Conservation (phyloP, 2,888 invertebrate species). For the Macrosiphum euphorbiae region DNA sequence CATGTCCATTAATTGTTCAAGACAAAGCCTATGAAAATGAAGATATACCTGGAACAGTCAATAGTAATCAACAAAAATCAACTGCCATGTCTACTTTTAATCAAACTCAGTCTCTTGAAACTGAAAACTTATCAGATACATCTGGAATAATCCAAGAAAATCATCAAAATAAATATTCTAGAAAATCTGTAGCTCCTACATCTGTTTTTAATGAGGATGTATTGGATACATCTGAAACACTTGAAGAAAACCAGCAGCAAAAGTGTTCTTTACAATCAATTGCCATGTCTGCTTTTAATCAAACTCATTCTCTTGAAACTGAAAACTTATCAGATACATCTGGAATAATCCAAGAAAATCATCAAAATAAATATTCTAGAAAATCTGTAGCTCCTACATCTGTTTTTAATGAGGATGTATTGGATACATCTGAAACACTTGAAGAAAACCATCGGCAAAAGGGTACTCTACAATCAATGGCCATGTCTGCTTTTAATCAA, state of each 20-base stretch:
- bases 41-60: not conserved
- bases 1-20: not conserved
- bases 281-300: too few species aligned
- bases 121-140: too few species aligned
- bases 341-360: not conserved
- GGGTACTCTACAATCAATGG: too few species aligned
- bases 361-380: not conserved
- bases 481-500: too few species aligned
- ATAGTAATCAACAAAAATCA: slow-evolving; percentile 10
- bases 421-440: too few species aligned
- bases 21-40: not conserved
- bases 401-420: not conserved
- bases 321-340: not conserved
- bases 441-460: too few species aligned
- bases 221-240: not conserved
- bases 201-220: not conserved
- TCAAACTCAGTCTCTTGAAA: too few species aligned
- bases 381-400: not conserved
- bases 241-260: not conserved
- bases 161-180: not conserved
- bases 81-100: too few species aligned
- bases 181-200: not conserved
- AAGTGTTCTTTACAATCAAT: not conserved
- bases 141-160: not conserved
- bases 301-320: not conserved